Conservation (phyloP, 2,113 vertebrate genomes). For the Sula dactylatra region DNA sequence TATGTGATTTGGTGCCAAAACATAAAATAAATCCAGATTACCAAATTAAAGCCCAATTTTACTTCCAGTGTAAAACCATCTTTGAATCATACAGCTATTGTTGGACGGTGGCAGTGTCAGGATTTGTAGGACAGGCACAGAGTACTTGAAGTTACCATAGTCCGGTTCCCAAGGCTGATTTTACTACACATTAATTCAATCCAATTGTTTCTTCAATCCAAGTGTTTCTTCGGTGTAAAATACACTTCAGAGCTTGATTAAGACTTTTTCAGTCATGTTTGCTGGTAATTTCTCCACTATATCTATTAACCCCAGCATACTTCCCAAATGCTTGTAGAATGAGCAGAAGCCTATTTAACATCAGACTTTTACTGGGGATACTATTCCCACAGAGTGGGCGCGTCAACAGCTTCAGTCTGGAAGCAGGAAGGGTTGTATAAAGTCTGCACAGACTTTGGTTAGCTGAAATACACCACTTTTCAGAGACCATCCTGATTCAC, state of each 20-base stretch:
- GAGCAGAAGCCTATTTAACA: neutral
- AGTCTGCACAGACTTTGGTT: neutral
- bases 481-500: neutral
- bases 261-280: neutral
- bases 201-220: neutral
- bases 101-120: neutral
- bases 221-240: neutral
- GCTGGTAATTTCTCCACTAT: neutral
- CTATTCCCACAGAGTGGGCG: neutral
- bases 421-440: neutral
- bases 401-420: neutral
- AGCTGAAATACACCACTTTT: neutral
- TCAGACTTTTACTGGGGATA: neutral
- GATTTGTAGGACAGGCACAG: neutral
- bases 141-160: neutral
- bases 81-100: neutral
- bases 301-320: neutral
- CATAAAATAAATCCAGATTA: neutral
- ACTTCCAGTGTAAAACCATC: neutral
- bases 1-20: neutral
- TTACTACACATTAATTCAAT: neutral
- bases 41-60: neutral
- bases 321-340: neutral
- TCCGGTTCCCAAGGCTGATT: neutral
- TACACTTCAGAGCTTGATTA: neutral